Percentiles rank a stretch among this genome's conserved stretches.
Evolutionary conservation across 2,797 vertebrate species (phyloP).

Genomic region (Dermochelys coriacea): DNA sequence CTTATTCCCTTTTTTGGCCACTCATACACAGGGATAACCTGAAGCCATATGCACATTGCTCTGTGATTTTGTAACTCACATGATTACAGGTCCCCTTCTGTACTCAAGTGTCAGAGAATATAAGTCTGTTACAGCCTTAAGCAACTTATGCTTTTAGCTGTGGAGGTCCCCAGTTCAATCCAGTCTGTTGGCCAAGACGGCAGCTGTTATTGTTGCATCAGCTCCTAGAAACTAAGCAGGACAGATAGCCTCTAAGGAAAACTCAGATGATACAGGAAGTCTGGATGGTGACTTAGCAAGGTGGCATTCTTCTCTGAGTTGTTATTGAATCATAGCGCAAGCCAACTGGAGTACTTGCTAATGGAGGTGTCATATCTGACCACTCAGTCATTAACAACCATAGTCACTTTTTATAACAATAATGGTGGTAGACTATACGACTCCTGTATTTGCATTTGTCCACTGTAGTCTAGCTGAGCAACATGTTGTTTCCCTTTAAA

Average conservation of each 20-base stretch:
- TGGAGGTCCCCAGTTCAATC: background rate
- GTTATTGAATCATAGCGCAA: background rate
- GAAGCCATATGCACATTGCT: background rate
- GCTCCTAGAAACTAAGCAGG: background rate
- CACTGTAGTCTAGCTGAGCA: too few relatives aligned
- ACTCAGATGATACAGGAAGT: background rate
- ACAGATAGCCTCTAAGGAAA: background rate
- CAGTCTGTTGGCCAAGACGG: background rate
- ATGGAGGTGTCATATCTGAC: background rate
- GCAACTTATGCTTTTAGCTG: background rate
- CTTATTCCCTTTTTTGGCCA: background rate
- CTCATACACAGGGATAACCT: background rate
- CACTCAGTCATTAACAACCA: background rate
- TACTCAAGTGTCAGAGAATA: background rate
- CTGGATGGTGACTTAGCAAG: background rate
- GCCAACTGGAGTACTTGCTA: background rate
- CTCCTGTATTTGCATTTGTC: background rate
- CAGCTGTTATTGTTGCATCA: background rate
- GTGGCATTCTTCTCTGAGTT: background rate
- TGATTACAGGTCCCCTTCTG: background rate
- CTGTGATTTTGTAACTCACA: accelerated
- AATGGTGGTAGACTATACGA: background rate
- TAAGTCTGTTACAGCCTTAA: accelerated
- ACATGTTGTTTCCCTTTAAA: background rate
- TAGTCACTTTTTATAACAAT: background rate